Percentiles rank a stretch among this genome's conserved stretches.
phyloP scores from a whole-genome alignment of 2,113 vertebrate species.

The Mola mola region DNA sequence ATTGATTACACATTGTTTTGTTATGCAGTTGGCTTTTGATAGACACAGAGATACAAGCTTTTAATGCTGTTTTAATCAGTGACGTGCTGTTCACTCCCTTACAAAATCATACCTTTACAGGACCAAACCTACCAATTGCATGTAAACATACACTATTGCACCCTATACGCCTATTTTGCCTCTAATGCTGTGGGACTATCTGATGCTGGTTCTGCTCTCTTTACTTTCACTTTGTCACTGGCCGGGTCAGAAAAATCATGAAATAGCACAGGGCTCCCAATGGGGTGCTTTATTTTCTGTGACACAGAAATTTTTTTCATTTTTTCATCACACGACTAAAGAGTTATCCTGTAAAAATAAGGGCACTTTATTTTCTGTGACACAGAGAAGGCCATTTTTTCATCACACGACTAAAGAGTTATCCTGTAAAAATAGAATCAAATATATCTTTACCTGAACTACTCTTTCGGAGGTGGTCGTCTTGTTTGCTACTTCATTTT shows the following conservation, averaged over 20 bases:
- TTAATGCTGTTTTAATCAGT: slow-evolving; percentile 44
- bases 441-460: slow-evolving; percentile 56
- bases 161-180: background rate
- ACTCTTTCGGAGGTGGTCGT: slow-evolving; percentile 27
- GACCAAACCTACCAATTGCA: background rate
- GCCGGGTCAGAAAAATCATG: slow-evolving; percentile 56
- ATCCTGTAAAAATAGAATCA: slow-evolving; percentile 66
- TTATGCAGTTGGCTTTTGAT: slow-evolving; percentile 41
- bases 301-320: slow-evolving; percentile 58
- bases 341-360: slow-evolving; percentile 69
- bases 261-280: slow-evolving; percentile 59
- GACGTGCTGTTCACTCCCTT: background rate
- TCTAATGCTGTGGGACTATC: slow-evolving; percentile 1
- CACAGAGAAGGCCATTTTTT: slow-evolving; percentile 61
- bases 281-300: slow-evolving; percentile 65
- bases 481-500: slow-evolving; percentile 29
- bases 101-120: background rate
- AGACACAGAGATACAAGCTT: slow-evolving; percentile 16
- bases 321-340: slow-evolving; percentile 63
- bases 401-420: slow-evolving; percentile 63
- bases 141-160: slow-evolving; percentile 17
- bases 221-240: slow-evolving; percentile 63
- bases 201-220: slow-evolving; percentile 37
- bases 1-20: slow-evolving; percentile 50
- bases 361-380: slow-evolving; percentile 66